These are phyloP conservation scores for Zaprionus inermis DNA, from an alignment of 1,140 invertebrate species.

Conservation along the genomic window DNA sequence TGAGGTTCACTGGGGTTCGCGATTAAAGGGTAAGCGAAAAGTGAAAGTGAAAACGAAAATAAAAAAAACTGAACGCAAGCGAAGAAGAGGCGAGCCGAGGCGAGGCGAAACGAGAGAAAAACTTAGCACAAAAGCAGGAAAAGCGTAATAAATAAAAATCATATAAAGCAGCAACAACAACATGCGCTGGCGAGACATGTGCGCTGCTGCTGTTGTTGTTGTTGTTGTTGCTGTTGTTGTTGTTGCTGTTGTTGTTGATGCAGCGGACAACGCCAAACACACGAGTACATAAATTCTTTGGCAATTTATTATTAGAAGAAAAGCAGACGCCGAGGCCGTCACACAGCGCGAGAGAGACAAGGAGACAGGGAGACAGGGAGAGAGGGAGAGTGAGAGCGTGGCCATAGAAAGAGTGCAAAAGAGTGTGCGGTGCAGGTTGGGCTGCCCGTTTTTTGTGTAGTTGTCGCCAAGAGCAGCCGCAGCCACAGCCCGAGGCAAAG, in stretches of 20 bases:
- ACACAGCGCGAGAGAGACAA: constrained; percentile 1
- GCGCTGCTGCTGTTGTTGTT: not conserved
- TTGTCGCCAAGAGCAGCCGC: constrained; percentile 45
- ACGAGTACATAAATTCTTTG: constrained; percentile 70
- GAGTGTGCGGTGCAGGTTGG: not conserved
- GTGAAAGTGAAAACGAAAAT: constrained; percentile 58
- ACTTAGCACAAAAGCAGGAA: constrained; percentile 48
- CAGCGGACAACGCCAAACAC: constrained; percentile 44
- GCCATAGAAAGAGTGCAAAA: constrained; percentile 14
- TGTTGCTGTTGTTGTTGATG: constrained; percentile 42
- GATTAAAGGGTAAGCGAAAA: constrained; percentile 11
- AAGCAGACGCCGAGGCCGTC: constrained; percentile 62
- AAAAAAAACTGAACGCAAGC: not conserved
- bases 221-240: constrained; percentile 29
- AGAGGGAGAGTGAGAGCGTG: not conserved
- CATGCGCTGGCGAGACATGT: constrained; percentile 14
- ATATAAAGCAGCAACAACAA: constrained; percentile 35
- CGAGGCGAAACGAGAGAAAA: constrained; percentile 25
- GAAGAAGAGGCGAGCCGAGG: not conserved
- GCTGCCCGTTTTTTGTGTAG: constrained; percentile 52
- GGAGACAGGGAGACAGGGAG: constrained; percentile 8
- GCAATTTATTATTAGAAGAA: constrained; percentile 80
- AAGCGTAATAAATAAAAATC: constrained; percentile 59
- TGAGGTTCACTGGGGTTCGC: not conserved
- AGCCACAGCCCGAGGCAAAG: not conserved